Evolutionary conservation across 2,888 invertebrate species (phyloP).

Genomic region (Drosophila eohydei): DNA sequence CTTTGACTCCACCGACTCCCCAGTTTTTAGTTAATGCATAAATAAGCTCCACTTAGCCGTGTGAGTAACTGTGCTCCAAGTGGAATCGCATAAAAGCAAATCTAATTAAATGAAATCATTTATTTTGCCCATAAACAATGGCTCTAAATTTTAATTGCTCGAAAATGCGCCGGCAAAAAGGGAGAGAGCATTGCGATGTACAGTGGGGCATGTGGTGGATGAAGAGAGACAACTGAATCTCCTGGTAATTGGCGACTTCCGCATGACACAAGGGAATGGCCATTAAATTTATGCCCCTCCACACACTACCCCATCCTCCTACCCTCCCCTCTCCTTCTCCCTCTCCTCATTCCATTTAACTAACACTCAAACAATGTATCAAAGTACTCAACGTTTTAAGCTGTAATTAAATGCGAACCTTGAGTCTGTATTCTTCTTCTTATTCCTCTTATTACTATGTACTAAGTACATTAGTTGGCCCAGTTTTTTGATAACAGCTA

Average conservation of each 20-base stretch:
- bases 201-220: background rate
- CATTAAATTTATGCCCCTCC: constrained; percentile 61
- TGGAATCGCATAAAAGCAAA: constrained; percentile 70
- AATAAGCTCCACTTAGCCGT: constrained; percentile 56
- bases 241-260: constrained; percentile 68
- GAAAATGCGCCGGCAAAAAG: constrained; percentile 33
- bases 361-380: constrained; percentile 29
- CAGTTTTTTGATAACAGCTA: constrained; percentile 19
- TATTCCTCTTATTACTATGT: background rate
- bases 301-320: background rate
- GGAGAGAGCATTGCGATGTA: background rate
- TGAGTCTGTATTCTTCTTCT: constrained; percentile 1
- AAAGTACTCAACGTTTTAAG: constrained; percentile 41
- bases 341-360: background rate
- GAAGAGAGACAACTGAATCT: constrained; percentile 24
- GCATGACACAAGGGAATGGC: constrained; percentile 33
- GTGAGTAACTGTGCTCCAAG: constrained; percentile 41
- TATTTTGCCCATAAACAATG: constrained; percentile 64
- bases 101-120: constrained; percentile 78
- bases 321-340: constrained; percentile 7
- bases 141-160: constrained; percentile 65
- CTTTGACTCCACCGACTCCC: background rate
- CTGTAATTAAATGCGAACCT: constrained; percentile 37
- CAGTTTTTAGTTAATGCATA: constrained; percentile 50
- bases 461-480: constrained; percentile 22